phyloP scores from a whole-genome alignment of 2,888 invertebrate species.

The Caenorhabditis sp. region DNA sequence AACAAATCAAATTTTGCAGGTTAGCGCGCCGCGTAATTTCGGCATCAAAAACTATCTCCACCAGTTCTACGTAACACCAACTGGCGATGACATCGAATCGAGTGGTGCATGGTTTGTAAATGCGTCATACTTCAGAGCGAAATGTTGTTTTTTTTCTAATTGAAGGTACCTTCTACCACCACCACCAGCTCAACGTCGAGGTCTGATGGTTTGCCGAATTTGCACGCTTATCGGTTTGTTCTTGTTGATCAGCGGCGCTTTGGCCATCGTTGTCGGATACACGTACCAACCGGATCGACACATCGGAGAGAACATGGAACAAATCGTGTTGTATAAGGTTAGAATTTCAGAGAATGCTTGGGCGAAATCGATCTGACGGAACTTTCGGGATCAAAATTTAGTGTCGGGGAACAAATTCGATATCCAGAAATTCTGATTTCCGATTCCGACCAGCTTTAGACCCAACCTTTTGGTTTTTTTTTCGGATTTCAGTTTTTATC shows the following conservation, averaged over 20 bases:
- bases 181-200: constrained; percentile 61
- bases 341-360: no score
- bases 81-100: constrained; percentile 61
- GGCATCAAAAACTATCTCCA: constrained; percentile 68
- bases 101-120: constrained; percentile 51
- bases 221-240: constrained; percentile 65
- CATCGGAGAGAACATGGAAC: constrained; percentile 49
- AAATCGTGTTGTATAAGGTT: constrained; percentile 52
- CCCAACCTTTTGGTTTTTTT: no score
- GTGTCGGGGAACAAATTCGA: no score
- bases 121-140: background rate
- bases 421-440: no score
- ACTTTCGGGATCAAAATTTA: no score
- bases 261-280: constrained; percentile 67
- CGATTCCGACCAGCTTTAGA: no score
- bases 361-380: no score
- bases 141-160: no score
- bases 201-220: constrained; percentile 64
- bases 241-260: constrained; percentile 64
- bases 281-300: constrained; percentile 61
- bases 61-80: constrained; percentile 68
- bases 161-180: constrained; percentile 69
- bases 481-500: no score
- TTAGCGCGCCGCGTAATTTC: constrained; percentile 56
- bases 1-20: constrained; percentile 43